Percentiles rank a stretch among this genome's conserved stretches.
Evolutionary conservation across 2,113 vertebrate species (phyloP).

Genomic region (Theristicus caerulescens): DNA sequence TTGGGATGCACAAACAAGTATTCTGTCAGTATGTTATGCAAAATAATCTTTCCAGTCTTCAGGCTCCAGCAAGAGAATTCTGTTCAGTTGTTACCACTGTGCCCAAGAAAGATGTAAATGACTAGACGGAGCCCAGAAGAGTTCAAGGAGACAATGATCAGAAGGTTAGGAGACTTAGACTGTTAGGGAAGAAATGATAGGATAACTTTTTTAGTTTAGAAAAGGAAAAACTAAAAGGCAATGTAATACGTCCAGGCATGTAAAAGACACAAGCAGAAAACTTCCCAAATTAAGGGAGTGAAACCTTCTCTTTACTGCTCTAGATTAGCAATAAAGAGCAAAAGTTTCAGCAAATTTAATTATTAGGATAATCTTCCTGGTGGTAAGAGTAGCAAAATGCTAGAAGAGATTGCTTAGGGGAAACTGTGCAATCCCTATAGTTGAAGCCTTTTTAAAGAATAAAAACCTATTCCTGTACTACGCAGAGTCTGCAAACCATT

Average conservation of each 20-base stretch:
- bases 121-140: neutral
- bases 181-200: neutral
- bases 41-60: neutral
- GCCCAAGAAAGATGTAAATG: neutral
- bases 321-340: neutral
- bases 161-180: neutral
- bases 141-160: neutral
- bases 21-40: neutral
- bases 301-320: neutral
- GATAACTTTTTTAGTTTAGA: neutral
- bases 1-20: neutral
- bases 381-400: neutral
- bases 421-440: neutral
- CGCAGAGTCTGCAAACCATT: neutral
- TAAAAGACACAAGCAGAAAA: neutral
- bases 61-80: neutral
- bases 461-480: neutral
- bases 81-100: neutral
- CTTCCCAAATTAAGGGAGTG: neutral
- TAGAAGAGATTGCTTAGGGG: neutral
- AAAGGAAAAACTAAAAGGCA: neutral
- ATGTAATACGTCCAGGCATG: neutral
- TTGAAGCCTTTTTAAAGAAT: neutral
- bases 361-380: neutral
- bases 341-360: neutral